phyloP scores from a whole-genome alignment of 2,113 vertebrate genomes.

The Mustela lutreola region DNA sequence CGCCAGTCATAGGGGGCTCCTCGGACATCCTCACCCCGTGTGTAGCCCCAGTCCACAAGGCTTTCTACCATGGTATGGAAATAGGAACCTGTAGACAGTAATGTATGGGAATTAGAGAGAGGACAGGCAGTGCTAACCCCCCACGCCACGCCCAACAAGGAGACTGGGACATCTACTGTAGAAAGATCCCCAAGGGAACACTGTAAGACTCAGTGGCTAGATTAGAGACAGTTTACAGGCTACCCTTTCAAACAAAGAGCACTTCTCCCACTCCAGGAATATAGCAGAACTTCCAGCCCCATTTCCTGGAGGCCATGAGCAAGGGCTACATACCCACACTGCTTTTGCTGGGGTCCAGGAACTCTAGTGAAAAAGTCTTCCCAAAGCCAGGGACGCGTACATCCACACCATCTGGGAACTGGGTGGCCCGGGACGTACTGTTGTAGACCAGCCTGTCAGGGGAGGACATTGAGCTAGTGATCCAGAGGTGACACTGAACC shows the following conservation, averaged over 20 bases:
- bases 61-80: constrained; percentile 95
- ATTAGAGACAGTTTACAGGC: background rate
- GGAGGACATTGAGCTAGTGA: background rate
- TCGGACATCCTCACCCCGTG: constrained; percentile 92
- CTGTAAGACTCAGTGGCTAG: background rate
- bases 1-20: constrained; percentile 99
- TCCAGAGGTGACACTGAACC: background rate
- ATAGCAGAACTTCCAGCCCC: background rate
- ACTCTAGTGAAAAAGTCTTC: constrained; percentile 94
- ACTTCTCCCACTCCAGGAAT: background rate
- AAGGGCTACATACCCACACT: constrained; percentile 91
- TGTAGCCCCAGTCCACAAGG: constrained; percentile 95
- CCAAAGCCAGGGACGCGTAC: constrained; percentile 96
- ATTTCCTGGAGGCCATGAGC: background rate
- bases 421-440: constrained; percentile 90
- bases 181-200: background rate
- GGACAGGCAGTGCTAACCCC: background rate
- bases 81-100: constrained; percentile 93
- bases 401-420: constrained; percentile 94
- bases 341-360: constrained; percentile 96
- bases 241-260: background rate
- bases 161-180: background rate
- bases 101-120: constrained; percentile 30
- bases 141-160: background rate
- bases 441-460: constrained; percentile 94